phyloP scores from a whole-genome alignment of 2,888 invertebrate genomes.

The Tipula confusa region DNA sequence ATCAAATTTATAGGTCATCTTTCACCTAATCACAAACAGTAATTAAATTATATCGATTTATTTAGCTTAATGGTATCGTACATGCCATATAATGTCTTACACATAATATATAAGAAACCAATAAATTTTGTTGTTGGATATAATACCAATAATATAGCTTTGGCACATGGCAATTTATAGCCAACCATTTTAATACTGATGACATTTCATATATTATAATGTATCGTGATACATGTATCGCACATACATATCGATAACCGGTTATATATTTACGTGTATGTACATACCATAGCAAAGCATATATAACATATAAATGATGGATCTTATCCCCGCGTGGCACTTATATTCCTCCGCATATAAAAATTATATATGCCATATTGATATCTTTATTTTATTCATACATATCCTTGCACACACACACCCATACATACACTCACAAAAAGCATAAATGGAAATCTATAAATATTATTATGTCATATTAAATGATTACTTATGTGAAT shows the following conservation, averaged over 20 bases:
- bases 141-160: neutral
- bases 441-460: neutral
- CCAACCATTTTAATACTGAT: neutral
- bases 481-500: conserved; percentile 9
- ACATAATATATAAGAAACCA: neutral
- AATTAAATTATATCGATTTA: neutral
- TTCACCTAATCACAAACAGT: neutral
- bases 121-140: neutral
- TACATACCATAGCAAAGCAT: neutral
- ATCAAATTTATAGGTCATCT: neutral
- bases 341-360: neutral
- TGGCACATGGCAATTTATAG: neutral
- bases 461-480: conserved; percentile 12
- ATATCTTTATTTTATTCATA: neutral
- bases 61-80: neutral
- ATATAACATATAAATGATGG: neutral
- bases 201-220: neutral
- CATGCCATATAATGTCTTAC: neutral
- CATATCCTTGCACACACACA: neutral
- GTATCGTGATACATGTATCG: neutral
- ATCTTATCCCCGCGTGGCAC: neutral
- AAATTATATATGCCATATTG: neutral
- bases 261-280: no score
- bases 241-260: neutral
- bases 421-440: neutral